Base-by-base conservation (phyloP, 1,140 invertebrate species). In the Nasonia vitripennis region DNA sequence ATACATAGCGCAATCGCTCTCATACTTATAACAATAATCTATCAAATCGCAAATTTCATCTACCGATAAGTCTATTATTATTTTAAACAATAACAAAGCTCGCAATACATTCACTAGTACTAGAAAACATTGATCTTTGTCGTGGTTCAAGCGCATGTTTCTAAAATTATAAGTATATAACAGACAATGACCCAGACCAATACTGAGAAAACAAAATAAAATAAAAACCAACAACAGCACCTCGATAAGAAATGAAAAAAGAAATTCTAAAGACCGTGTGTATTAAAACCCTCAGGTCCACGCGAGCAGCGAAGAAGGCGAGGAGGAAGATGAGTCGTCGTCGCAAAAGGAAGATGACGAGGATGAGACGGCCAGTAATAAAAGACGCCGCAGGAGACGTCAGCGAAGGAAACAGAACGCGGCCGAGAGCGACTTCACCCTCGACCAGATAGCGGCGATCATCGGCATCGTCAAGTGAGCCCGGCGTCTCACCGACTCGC, bases 291-390 rank as follows among this genome's bases (percentile, higher is more conserved):
- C 75, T n/a, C 87, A 92, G 90, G 89, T 92, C 84, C 88, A 89
- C 41, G 86, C 87, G 11, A 91, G 90, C 88, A 91, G 90, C 48
- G 91, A 92, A 86, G 91, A 91, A 41, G 90, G 90, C 68, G 90
- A 90, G 1, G 88, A 88, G 12, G 84, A 79, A 75, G 75, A 86
- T 23, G 62, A 71, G 68, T 27, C 68, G 7, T 27, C 23, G 68
- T 27, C 68, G 10, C 68, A 84, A n/a, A 84, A 79, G 71, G 75
- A 86, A 31, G 62, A 80, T 7, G 67, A 80, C 27, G 23, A 84
- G 55, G 31, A 17, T 68, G 81, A 74, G 31, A 48, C 51, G 67
- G 84, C 27, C 71, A 45, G 17, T 79, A 79, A 14, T 62, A 86
- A 78, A 78, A 86, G 75, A 70, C 71, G 73, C 17, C 17, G 37